Base-by-base conservation (phyloP, 1,140 invertebrate species). In the Dendroctonus valens region DNA sequence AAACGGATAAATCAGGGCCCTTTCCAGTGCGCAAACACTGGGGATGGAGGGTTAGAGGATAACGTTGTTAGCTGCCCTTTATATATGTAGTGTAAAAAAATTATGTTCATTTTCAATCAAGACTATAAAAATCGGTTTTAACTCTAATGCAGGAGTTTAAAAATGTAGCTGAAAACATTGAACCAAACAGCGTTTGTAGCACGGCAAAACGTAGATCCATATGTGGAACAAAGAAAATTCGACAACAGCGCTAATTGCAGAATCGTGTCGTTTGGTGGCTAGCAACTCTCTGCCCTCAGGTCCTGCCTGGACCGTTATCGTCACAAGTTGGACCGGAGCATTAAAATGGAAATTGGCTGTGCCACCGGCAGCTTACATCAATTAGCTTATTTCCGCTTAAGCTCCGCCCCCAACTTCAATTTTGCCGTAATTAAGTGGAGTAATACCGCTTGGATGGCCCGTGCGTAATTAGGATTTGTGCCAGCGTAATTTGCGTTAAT, bases 1-100 rank as follows among this genome's bases (percentile, higher is more conserved):
- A 63, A 63, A 63, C 60, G 60, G 60, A 63, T 63, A 54, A 63
- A 63, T 55, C 51, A 40, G 38, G n/a, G 37, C 14, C 53, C 9
- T 39, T 40, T n/a, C 53, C 9, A 46, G 40, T 11, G 41, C 9
- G 8, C 7, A 26, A 9, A 51, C 11, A 15, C 9, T 8, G 50
- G 15, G 14, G 5, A 26, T 8, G 2, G 50, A 51, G 50, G 50
- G 50, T 51, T 12, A 51, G 11, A 51, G 7, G 50, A 51, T 51
- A 12, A 26, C 11, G 50, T 51, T 15, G 7, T 51, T 51, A 51
- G 15, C 44, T 46, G 12, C 9, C 26, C 26, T 26, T 26, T 26
- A 26, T 26, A 26, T 26, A 26, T 26, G 26, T 3, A 26, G 26
- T 26, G 26, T 3, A 26, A 26, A 1, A 26, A 26, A 26, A 26